These are phyloP conservation scores for Zaprionus gabonicus DNA, from an alignment of 1,140 invertebrate species.

Conservation along the genomic window DNA sequence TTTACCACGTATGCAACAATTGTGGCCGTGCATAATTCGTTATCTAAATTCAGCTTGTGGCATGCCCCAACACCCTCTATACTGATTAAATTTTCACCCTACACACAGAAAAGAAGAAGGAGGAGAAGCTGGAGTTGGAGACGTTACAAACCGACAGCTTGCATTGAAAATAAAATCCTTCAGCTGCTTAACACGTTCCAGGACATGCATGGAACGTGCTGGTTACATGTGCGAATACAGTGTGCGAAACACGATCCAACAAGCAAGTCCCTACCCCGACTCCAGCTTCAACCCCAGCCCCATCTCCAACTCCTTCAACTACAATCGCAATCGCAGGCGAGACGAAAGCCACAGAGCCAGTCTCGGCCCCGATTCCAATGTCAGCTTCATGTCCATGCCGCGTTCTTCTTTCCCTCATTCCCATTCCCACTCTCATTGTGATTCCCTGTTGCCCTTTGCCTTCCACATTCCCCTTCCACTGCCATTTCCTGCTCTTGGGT, in stretches of 20 bases:
- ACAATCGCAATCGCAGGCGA: slow-evolving; percentile 14
- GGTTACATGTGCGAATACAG: slow-evolving; percentile 49
- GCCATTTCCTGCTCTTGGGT: slow-evolving; percentile 22
- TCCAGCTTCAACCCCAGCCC: background rate
- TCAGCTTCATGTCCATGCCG: slow-evolving; percentile 19
- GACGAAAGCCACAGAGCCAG: background rate
- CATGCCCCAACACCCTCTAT: slow-evolving; percentile 55
- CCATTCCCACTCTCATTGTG: background rate
- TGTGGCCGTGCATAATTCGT: slow-evolving; percentile 75
- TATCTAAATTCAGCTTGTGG: slow-evolving; percentile 79
- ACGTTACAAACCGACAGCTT: slow-evolving; percentile 31
- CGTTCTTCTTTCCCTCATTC: slow-evolving; percentile 6
- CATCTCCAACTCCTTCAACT: background rate
- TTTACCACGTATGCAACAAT: slow-evolving; percentile 62
- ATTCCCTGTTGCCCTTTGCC: background rate
- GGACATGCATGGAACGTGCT: slow-evolving; percentile 72
- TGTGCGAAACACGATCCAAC: background rate
- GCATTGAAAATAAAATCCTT: slow-evolving; percentile 70
- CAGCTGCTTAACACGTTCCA: slow-evolving; percentile 75
- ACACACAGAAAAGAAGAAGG: slow-evolving; percentile 8
- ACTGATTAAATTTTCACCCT: slow-evolving; percentile 72
- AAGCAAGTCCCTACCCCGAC: background rate
- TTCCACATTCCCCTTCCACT: background rate
- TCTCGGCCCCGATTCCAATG: slow-evolving; percentile 2
- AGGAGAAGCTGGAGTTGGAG: background rate